Conservation (phyloP, 2,888 invertebrate species). For the Oxystoma pomonae region DNA sequence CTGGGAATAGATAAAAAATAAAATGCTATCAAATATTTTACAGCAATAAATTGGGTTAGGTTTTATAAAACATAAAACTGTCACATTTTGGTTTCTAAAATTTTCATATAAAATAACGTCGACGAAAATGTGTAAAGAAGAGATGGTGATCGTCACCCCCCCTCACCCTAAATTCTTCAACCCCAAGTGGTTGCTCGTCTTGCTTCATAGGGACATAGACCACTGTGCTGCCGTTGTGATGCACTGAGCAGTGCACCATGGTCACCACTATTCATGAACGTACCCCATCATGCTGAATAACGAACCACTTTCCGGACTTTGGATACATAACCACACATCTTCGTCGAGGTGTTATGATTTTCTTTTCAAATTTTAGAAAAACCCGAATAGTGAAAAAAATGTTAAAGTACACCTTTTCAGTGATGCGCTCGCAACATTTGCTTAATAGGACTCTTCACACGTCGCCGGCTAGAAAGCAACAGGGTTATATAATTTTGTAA, state of each 20-base stretch:
- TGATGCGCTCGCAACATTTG: background rate
- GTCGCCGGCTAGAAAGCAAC: slow-evolving; percentile 39
- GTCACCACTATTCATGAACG: background rate
- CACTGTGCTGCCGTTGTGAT: too few species aligned
- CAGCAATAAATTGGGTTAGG: too few species aligned
- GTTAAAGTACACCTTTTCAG: background rate
- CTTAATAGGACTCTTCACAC: background rate
- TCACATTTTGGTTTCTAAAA: too few species aligned
- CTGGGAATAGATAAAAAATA: too few species aligned
- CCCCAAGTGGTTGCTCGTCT: too few species aligned
- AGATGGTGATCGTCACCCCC: too few species aligned
- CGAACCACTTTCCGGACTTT: background rate
- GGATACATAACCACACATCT: background rate
- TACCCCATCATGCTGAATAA: background rate
- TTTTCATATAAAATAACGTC: too few species aligned
- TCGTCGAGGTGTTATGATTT: background rate
- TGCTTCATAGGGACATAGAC: too few species aligned
- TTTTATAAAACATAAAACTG: too few species aligned
- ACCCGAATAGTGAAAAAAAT: background rate
- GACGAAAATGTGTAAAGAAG: too few species aligned
- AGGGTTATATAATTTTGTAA: slow-evolving; percentile 70
- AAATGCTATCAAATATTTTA: too few species aligned
- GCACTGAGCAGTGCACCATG: background rate
- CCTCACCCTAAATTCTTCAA: too few species aligned
- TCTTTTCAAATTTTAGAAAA: background rate